phyloP scores from a whole-genome alignment of 1,140 invertebrate species.

The Lysiphlebus fabarum region DNA sequence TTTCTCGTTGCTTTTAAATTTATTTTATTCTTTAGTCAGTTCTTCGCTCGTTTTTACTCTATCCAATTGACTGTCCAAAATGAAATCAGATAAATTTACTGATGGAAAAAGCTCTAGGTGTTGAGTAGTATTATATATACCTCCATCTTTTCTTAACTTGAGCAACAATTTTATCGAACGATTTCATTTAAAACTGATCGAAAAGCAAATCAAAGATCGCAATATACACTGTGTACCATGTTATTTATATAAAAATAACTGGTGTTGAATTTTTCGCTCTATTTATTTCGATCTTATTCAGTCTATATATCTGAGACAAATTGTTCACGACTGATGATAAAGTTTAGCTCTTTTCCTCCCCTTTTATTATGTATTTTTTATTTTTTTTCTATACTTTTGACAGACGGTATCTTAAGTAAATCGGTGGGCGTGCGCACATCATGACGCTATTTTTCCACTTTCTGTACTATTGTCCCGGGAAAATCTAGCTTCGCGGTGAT shows the following conservation, averaged over 20 bases:
- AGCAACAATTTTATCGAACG: not conserved
- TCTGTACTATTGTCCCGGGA: not conserved
- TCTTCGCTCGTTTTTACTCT: not conserved
- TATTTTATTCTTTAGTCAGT: too few relatives aligned
- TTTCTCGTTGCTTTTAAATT: constrained; percentile 5
- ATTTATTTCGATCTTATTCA: too few relatives aligned
- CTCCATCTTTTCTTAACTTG: not conserved
- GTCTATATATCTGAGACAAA: too few relatives aligned
- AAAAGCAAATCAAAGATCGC: too few relatives aligned
- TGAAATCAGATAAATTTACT: constrained; percentile 25
- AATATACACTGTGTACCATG: too few relatives aligned
- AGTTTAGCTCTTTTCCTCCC: too few relatives aligned
- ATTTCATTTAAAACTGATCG: too few relatives aligned
- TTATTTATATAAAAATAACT: too few relatives aligned
- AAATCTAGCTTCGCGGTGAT: constrained; percentile 5
- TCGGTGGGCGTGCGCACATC: constrained; percentile 4
- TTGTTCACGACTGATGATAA: too few relatives aligned
- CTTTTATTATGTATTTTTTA: not conserved
- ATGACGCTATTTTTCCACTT: not conserved
- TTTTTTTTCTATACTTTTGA: not conserved
- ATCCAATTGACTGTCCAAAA: not conserved
- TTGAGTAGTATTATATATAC: not conserved
- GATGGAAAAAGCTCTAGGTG: constrained; percentile 17
- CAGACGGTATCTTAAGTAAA: constrained; percentile 15
- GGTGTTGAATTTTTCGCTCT: too few relatives aligned